A percentile compares a stretch with the other conserved stretches of the same genome.
phyloP scores from a whole-genome alignment of 2,113 vertebrate species.

The Stigmatopora argus region DNA sequence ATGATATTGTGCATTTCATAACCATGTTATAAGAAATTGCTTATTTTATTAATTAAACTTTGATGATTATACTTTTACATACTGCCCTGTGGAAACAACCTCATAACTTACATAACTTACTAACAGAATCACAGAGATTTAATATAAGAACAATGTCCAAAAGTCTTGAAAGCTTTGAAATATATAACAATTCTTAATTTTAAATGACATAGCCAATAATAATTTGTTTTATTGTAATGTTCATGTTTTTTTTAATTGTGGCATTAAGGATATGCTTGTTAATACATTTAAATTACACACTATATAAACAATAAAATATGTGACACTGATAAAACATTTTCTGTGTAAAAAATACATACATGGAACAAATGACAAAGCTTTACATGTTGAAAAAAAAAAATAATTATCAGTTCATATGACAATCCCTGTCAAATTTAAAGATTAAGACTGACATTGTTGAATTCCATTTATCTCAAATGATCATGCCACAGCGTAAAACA shows the following conservation, averaged over 20 bases:
- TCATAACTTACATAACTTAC: no score
- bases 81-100: not conserved
- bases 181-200: not conserved
- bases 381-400: conserved; percentile 14
- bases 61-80: not conserved
- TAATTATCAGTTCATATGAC: conserved; percentile 19
- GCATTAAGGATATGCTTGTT: no score
- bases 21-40: not conserved
- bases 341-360: not conserved
- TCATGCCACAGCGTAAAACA: conserved; percentile 43
- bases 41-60: not conserved
- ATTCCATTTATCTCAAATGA: conserved; percentile 50
- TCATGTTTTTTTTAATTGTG: not conserved
- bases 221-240: not conserved
- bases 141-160: not conserved
- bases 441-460: conserved; percentile 20
- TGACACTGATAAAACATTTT: not conserved
- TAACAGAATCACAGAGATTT: not conserved
- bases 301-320: not conserved
- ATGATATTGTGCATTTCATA: not conserved
- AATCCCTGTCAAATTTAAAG: conserved; percentile 15
- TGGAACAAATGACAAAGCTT: not conserved
- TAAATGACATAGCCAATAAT: not conserved
- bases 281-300: no score
- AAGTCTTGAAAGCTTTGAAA: not conserved